Evolutionary conservation across 2,797 vertebrate species (phyloP).

Genomic region (Nannoperca australis): DNA sequence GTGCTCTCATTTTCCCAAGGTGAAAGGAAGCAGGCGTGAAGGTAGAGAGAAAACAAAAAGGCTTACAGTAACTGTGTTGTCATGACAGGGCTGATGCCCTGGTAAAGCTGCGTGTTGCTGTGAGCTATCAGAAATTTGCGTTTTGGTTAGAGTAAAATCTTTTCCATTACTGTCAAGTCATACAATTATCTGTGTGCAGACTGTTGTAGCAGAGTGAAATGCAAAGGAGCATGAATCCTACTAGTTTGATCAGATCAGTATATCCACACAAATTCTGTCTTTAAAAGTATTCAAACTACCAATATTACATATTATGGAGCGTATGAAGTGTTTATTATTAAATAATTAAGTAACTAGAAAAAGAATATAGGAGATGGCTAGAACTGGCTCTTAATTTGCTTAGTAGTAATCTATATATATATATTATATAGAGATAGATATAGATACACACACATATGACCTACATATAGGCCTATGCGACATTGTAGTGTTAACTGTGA

Average conservation of each 20-base stretch:
- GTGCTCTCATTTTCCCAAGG: conserved; percentile 27
- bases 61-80: neutral
- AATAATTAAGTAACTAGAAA: neutral
- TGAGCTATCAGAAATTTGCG: neutral
- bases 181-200: neutral
- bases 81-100: neutral
- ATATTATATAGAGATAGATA: too few species aligned
- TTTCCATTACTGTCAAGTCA: neutral
- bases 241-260: neutral
- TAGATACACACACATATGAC: too few species aligned
- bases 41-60: neutral
- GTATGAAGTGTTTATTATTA: neutral
- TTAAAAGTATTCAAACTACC: neutral
- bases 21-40: conserved; percentile 28
- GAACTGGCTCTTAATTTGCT: too few species aligned
- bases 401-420: too few species aligned
- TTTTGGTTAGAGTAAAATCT: neutral
- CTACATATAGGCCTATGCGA: too few species aligned
- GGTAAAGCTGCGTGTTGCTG: neutral
- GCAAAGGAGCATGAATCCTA: neutral
- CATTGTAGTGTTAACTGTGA: neutral
- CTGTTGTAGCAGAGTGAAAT: neutral
- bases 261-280: neutral
- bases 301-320: neutral
- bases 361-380: too few species aligned